Conservation (phyloP, 2,888 invertebrate genomes). For the Amiota mariae region DNA sequence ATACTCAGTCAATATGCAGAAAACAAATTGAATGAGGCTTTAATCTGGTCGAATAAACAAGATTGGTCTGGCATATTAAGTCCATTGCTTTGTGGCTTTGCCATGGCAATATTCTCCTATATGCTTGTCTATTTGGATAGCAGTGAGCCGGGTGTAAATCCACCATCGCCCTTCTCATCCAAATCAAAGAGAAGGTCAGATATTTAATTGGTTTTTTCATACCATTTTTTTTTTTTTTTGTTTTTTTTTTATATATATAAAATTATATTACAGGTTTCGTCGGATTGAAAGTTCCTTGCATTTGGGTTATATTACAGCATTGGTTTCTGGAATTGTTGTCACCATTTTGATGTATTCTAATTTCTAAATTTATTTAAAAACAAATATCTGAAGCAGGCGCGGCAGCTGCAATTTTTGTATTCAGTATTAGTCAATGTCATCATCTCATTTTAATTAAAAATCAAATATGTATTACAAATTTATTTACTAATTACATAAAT, state of each 20-base stretch:
- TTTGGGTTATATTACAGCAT: slow-evolving; percentile 75
- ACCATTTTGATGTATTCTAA: slow-evolving; percentile 71
- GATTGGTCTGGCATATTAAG: slow-evolving; percentile 56
- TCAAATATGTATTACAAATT: too few relatives aligned
- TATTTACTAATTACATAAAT: too few relatives aligned
- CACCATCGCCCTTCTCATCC: slow-evolving; percentile 77
- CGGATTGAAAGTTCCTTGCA: slow-evolving; percentile 70
- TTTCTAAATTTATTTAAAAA: slow-evolving; percentile 37
- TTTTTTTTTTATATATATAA: neutral
- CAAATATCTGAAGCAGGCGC: too few relatives aligned
- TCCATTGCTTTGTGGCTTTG: slow-evolving; percentile 74
- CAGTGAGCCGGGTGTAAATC: slow-evolving; percentile 76
- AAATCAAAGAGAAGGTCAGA: slow-evolving; percentile 73
- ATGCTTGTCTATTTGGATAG: slow-evolving; percentile 79
- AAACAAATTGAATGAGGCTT: slow-evolving; percentile 51
- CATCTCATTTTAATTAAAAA: too few relatives aligned
- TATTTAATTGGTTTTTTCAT: slow-evolving; percentile 14
- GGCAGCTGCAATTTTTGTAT: too few relatives aligned
- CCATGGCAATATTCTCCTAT: slow-evolving; percentile 76
- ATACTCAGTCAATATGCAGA: slow-evolving; percentile 56
- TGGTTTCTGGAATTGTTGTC: slow-evolving; percentile 74
- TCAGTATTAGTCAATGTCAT: too few relatives aligned
- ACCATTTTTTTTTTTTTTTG: neutral
- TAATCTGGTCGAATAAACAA: slow-evolving; percentile 58
- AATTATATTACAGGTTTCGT: slow-evolving; percentile 57